Conservation (phyloP, 2,888 invertebrate species). For the Polydrusus cervinus region DNA sequence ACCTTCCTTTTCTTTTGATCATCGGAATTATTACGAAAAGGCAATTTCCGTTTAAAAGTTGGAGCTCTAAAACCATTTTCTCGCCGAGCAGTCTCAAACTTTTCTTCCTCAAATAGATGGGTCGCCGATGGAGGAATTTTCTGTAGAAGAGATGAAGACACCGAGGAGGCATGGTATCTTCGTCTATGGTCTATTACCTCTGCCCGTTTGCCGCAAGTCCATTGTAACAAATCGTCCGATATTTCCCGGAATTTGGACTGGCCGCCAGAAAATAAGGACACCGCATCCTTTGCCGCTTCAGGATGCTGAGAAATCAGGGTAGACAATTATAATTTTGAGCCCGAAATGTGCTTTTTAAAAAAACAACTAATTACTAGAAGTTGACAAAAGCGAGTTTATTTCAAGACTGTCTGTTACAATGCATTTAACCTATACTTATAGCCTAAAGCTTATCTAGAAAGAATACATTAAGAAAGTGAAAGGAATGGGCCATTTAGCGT, state of each 20-base stretch:
- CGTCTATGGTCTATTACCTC: slow-evolving; percentile 14
- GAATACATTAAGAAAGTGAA: no score
- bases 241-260: slow-evolving; percentile 9
- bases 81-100: slow-evolving; percentile 19
- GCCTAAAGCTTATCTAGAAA: no score
- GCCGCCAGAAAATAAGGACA: background rate
- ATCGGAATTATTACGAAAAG: slow-evolving; percentile 4
- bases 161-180: slow-evolving; percentile 18
- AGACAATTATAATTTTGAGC: no score
- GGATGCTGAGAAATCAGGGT: slow-evolving; percentile 13
- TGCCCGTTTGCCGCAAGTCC: slow-evolving; percentile 15
- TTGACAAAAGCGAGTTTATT: no score
- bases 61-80: slow-evolving; percentile 18
- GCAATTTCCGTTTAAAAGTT: slow-evolving; percentile 11
- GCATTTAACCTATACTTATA: no score
- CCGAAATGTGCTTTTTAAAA: no score
- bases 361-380: no score
- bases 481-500: no score
- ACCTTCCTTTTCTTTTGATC: slow-evolving; percentile 8
- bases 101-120: slow-evolving; percentile 26
- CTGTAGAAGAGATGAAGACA: slow-evolving; percentile 11
- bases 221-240: slow-evolving; percentile 24
- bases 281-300: slow-evolving; percentile 3
- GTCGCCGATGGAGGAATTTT: slow-evolving; percentile 24
- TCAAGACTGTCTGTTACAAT: no score